Conservation (phyloP, 1,140 invertebrate species). For the Eulimnadia texana region DNA sequence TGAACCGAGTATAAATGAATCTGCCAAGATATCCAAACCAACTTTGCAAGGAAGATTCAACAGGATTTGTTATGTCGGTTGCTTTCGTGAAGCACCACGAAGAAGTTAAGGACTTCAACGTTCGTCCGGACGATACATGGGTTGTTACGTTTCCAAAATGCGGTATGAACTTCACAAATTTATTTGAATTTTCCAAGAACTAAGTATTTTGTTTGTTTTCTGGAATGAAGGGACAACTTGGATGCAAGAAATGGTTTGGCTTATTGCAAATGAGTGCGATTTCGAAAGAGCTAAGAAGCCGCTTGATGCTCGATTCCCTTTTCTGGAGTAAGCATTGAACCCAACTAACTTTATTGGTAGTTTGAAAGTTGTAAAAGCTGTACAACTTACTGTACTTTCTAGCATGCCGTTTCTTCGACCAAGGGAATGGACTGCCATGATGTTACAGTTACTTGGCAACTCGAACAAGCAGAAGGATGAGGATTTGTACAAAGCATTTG, state of each 20-base stretch:
- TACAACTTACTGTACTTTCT: background rate
- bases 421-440: background rate
- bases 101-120: conserved; percentile 33
- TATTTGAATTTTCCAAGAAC: background rate
- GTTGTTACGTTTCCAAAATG: conserved; percentile 65
- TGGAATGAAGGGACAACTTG: conserved; percentile 67
- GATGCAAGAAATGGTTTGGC: conserved; percentile 77
- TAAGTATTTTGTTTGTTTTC: background rate
- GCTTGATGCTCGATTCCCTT: conserved; percentile 41
- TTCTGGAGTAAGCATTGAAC: conserved; percentile 38
- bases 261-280: conserved; percentile 61
- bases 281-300: conserved; percentile 53
- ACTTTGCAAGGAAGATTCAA: background rate
- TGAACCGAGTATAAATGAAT: background rate
- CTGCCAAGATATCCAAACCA: conserved; percentile 7
- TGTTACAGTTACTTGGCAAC: background rate
- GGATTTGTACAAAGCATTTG: background rate
- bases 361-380: too few relatives aligned
- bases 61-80: background rate
- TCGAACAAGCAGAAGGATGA: background rate
- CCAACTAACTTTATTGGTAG: too few relatives aligned
- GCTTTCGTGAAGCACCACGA: background rate
- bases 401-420: background rate
- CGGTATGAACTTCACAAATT: conserved; percentile 33
- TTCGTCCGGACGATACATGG: conserved; percentile 58